Percentiles rank a stretch among this genome's conserved stretches.
These are phyloP conservation scores for Hyles vespertilio DNA, from an alignment of 1,140 invertebrate species.

Conservation along the genomic window DNA sequence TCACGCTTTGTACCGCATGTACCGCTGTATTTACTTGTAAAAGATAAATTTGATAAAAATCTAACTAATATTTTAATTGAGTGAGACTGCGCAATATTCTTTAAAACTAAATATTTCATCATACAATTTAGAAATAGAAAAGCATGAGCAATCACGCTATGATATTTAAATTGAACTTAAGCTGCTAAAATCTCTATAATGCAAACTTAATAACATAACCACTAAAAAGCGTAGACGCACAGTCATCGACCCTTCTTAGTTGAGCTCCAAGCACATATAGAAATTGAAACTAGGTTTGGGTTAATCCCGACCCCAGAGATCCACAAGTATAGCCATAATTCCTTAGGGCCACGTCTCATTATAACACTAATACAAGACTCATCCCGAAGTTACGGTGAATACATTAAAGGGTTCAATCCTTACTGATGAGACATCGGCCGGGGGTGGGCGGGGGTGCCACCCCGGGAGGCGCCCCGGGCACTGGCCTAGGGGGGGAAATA, in stretches of 20 bases:
- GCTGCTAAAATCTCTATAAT: no score
- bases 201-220: no score
- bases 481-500: slow-evolving; percentile 63
- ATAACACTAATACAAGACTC: slow-evolving; percentile 75
- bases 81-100: no score
- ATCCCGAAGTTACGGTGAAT: slow-evolving; percentile 74
- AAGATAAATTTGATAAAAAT: no score
- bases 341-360: slow-evolving; percentile 73
- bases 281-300: slow-evolving; percentile 67
- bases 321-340: slow-evolving; percentile 71
- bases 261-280: slow-evolving; percentile 37
- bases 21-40: no score
- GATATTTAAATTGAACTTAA: no score
- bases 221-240: no score
- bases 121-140: no score
- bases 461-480: slow-evolving; percentile 50
- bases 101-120: no score
- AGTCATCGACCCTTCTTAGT: no score
- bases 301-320: slow-evolving; percentile 54
- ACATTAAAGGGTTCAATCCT: slow-evolving; percentile 75
- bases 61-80: no score
- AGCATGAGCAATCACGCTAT: no score
- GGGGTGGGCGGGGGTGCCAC: slow-evolving; percentile 36
- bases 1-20: not conserved
- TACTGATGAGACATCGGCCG: slow-evolving; percentile 72